Evolutionary conservation across 2,797 vertebrate genomes (phyloP).

Genomic region (Coreius guichenoti): DNA sequence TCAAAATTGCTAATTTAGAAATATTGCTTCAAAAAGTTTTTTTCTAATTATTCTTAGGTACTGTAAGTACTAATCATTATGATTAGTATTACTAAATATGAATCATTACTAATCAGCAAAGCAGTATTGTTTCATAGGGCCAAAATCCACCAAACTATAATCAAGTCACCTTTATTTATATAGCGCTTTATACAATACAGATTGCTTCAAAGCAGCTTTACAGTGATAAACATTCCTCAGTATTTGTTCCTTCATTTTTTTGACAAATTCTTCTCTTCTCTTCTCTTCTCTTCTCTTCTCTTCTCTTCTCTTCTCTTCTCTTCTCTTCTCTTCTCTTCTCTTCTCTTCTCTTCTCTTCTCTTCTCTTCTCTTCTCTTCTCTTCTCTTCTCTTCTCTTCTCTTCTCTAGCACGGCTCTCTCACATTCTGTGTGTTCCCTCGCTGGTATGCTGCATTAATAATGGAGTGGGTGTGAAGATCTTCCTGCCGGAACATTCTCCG

Average conservation of each 20-base stretch:
- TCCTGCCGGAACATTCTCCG: constrained; percentile 61
- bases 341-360: neutral
- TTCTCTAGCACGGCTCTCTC: neutral
- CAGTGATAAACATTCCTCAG: neutral
- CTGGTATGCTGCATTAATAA: constrained; percentile 66
- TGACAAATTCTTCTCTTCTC: neutral
- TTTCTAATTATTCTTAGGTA: too few species aligned
- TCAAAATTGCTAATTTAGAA: neutral
- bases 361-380: neutral
- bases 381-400: constrained; percentile 13
- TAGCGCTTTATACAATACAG: neutral
- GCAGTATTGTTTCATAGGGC: neutral
- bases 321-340: neutral
- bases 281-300: neutral
- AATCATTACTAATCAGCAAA: neutral
- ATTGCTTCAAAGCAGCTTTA: neutral
- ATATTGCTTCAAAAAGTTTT: neutral
- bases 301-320: neutral
- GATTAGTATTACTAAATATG: neutral
- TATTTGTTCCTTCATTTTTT: neutral
- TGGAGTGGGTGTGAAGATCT: constrained; percentile 65
- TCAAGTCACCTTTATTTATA: neutral
- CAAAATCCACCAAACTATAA: neutral
- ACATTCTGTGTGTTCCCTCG: constrained; percentile 3
- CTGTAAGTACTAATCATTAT: neutral